Percentiles rank a stretch among this genome's conserved stretches.
These are phyloP conservation scores for Gonioctena quinquepunctata DNA, from an alignment of 1,140 invertebrate genomes.

Conservation along the genomic window DNA sequence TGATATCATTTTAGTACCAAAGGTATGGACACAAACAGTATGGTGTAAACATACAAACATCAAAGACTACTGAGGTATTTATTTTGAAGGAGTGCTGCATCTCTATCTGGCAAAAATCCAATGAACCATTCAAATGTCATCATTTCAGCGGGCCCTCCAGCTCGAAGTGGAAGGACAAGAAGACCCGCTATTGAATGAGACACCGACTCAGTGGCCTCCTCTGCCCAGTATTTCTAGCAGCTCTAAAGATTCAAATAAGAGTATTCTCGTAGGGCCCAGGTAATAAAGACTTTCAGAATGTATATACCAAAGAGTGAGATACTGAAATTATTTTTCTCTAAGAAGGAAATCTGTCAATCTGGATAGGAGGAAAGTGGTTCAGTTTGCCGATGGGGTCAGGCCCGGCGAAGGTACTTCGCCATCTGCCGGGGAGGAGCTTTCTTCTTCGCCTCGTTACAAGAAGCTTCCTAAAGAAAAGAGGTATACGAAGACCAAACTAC, in stretches of 20 bases:
- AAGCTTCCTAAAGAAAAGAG: conserved; percentile 57
- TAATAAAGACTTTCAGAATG: too few species aligned
- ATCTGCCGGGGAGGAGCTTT: conserved; percentile 66
- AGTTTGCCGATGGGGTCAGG: conserved; percentile 67
- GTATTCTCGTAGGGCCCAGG: conserved; percentile 36
- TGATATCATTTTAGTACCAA: too few species aligned
- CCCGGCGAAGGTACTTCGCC: conserved; percentile 70
- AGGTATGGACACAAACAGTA: too few species aligned
- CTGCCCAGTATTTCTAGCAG: conserved; percentile 21
- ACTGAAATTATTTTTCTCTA: too few species aligned
- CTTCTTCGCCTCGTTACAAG: conserved; percentile 64
- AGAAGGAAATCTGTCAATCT: not conserved
- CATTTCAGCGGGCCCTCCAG: conserved; percentile 44
- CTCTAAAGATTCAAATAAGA: conserved; percentile 36
- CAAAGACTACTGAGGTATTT: too few species aligned
- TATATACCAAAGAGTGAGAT: too few species aligned
- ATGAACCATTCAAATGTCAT: too few species aligned
- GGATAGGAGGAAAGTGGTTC: conserved; percentile 57
- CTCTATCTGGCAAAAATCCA: too few species aligned
- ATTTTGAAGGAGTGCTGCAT: too few species aligned
- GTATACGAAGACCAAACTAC: conserved; percentile 57
- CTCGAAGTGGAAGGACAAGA: conserved; percentile 53
- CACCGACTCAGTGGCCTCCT: conserved; percentile 43
- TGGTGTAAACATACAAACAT: too few species aligned
- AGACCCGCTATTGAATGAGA: conserved; percentile 19